Base-by-base conservation (phyloP, 2,888 invertebrate species). In the Lapara coniferarum region DNA sequence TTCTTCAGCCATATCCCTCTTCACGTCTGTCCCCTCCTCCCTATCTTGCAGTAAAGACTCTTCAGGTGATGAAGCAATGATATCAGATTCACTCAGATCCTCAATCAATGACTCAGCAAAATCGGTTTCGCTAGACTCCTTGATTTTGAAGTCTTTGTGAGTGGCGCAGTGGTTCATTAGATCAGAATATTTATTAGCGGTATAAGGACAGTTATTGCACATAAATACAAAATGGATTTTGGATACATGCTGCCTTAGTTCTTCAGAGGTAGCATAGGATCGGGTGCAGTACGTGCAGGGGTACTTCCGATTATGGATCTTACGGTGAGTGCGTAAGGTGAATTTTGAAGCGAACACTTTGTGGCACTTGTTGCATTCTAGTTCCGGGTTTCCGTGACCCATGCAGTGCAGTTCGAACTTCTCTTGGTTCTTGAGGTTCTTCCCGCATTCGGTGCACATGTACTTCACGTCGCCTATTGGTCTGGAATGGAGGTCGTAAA, bases 331-430 rank as follows among this genome's bases (percentile, higher is more conserved):
- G 19, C 90, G 87, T 5, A 94, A 78, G 10, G 90, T 90, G 69
- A 89, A 90, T 72, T 93, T 92, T 14, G 93, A 89, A 0, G 93
- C 91, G 78, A 92, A 94, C 0, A 94, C 93, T 79, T 94, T 94
- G 19, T 82, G 85, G 78, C 94, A 94, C 72, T 85, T 86, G 13
- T 80, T 76, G 72, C 94, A 94, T 81, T 94, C 93, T 7, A 90
- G 70, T 0, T 94, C 90, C 0, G 94, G 94, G 77, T 94, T 85
- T 0, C 93, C 93, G 70, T 94, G 94, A 0, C 89, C 89, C 37
- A 86, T 78, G 73, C 87, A 85, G 76, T 94, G 94, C 14, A 79
- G 75, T 56, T 90, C 87, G 70, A 88, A 91, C 73, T 93, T 93
- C 68, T 85, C 80, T 67, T 85, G 82, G 19, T 73, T 88, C 71